Conservation (phyloP, 2,113 vertebrate genomes). For the Pyrgilauda ruficollis region DNA sequence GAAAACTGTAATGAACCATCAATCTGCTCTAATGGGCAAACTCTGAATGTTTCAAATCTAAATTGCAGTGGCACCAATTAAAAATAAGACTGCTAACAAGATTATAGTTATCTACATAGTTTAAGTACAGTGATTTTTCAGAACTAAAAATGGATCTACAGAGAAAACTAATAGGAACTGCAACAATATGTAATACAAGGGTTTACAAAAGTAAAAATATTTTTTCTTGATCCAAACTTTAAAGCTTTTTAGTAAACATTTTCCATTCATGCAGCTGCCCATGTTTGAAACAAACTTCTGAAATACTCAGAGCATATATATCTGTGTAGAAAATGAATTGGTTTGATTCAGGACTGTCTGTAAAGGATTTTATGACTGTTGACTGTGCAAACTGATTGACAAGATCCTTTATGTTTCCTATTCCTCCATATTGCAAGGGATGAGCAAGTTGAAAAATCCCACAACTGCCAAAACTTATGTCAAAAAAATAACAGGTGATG, state of each 20-base stretch:
- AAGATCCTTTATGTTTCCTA: neutral
- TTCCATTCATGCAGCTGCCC: slow-evolving; percentile 41
- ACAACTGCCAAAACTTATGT: neutral
- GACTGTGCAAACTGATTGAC: neutral
- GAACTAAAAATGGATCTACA: slow-evolving; percentile 20
- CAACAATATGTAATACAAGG: slow-evolving; percentile 37
- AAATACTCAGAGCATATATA: neutral
- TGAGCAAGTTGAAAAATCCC: neutral
- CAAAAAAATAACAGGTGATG: neutral
- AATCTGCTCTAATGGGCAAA: slow-evolving; percentile 26
- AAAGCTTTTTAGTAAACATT: slow-evolving; percentile 56
- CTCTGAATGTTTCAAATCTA: neutral
- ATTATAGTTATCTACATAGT: neutral
- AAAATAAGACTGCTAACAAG: slow-evolving; percentile 43
- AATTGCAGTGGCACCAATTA: slow-evolving; percentile 7
- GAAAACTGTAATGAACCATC: slow-evolving; percentile 40
- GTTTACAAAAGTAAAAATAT: slow-evolving; percentile 60
- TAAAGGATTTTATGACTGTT: neutral
- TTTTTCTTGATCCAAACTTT: slow-evolving; percentile 34
- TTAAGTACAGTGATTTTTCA: neutral
- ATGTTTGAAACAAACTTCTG: slow-evolving; percentile 7
- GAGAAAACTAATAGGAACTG: neutral
- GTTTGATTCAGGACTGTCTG: neutral
- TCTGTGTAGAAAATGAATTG: neutral
- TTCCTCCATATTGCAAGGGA: neutral